Evolutionary conservation across 2,113 vertebrate species (phyloP).

Genomic region (Perca flavescens): DNA sequence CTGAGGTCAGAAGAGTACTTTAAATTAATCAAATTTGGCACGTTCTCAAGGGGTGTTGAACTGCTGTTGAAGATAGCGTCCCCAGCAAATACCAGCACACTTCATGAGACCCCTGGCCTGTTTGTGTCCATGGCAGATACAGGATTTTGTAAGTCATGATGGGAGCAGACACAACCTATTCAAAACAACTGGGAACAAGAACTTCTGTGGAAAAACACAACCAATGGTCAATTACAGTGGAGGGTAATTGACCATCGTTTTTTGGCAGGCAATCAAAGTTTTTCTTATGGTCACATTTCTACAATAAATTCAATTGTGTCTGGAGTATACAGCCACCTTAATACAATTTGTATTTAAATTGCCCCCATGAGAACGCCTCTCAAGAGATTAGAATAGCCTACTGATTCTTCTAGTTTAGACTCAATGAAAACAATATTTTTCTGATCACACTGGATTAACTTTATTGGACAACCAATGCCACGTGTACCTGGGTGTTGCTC

Average conservation of each 20-base stretch:
- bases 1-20: conserved; percentile 33
- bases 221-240: conserved; percentile 5
- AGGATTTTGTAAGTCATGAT: background rate
- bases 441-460: conserved; percentile 13
- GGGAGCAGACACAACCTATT: background rate
- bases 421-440: conserved; percentile 47
- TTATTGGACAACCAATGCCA: conserved; percentile 20
- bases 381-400: conserved; percentile 7
- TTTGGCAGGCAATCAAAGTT: background rate
- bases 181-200: conserved; percentile 1
- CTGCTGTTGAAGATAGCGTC: conserved; percentile 23
- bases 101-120: conserved; percentile 21
- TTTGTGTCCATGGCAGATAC: conserved; percentile 16
- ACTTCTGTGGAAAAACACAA: conserved; percentile 1
- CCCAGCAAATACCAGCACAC: conserved; percentile 18
- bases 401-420: conserved; percentile 41
- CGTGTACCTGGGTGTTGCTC: conserved; percentile 28
- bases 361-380: conserved; percentile 15
- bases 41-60: conserved; percentile 25
- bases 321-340: background rate
- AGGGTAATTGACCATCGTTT: background rate
- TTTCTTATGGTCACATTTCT: conserved; percentile 35
- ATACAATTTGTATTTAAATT: conserved; percentile 49
- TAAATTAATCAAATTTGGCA: conserved; percentile 40
- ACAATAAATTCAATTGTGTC: conserved; percentile 26